These are phyloP conservation scores for Lutra lutra DNA, from an alignment of 2,797 vertebrate species.

Conservation along the genomic window DNA sequence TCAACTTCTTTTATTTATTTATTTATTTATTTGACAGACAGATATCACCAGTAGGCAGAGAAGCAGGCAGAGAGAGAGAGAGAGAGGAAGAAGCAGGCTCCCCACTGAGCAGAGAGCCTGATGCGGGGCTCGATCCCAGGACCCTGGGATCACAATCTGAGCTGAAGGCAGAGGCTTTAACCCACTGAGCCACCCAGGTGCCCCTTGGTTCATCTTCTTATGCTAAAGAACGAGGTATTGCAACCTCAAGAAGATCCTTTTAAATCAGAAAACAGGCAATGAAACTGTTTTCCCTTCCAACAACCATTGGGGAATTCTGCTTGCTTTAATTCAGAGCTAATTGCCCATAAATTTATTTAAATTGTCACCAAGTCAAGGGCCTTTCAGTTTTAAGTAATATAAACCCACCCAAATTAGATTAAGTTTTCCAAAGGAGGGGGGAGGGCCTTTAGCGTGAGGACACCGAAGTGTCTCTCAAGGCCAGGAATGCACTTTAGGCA, in stretches of 20 bases:
- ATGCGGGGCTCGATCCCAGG: too few species aligned
- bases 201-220: neutral
- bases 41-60: too few species aligned
- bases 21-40: too few species aligned
- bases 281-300: neutral
- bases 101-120: too few species aligned
- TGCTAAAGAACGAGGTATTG: neutral
- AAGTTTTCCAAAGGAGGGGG: neutral
- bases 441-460: neutral
- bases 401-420: neutral
- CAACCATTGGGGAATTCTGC: neutral
- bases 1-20: neutral
- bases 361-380: neutral
- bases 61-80: too few species aligned
- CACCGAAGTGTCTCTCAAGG: neutral
- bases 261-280: neutral
- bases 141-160: too few species aligned
- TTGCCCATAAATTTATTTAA: neutral
- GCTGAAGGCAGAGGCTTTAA: too few species aligned
- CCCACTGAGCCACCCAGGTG: too few species aligned
- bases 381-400: neutral
- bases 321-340: constrained; percentile 5
- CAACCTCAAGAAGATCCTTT: neutral
- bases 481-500: neutral
- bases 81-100: too few species aligned